phyloP scores from a whole-genome alignment of 2,797 vertebrate genomes.

The Manis crassicaudata region DNA sequence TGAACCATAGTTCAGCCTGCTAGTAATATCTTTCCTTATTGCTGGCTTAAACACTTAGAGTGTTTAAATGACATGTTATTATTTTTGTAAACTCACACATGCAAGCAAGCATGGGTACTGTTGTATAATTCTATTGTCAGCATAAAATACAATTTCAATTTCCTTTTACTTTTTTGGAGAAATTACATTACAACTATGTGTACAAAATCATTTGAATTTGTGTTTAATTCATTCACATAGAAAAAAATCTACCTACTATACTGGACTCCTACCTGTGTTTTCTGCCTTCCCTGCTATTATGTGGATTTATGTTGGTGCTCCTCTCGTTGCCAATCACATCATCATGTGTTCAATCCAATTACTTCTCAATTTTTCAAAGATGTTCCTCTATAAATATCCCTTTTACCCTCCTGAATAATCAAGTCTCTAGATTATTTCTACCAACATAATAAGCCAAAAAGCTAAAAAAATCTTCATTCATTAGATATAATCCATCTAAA shows the following conservation, averaged over 20 bases:
- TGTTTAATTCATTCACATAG: neutral
- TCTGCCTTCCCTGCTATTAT: neutral
- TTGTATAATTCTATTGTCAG: neutral
- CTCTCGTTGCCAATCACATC: neutral
- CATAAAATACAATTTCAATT: neutral
- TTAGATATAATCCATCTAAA: neutral
- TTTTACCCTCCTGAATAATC: neutral
- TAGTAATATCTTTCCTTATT: neutral
- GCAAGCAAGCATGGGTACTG: neutral
- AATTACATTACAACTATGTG: neutral
- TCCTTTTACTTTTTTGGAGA: neutral
- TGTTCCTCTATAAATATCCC: neutral
- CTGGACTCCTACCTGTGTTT: neutral
- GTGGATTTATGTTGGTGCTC: neutral
- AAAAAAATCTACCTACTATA: neutral
- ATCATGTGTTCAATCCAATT: neutral
- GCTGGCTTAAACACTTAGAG: neutral
- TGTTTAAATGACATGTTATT: neutral
- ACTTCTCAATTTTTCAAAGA: neutral
- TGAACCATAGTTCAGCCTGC: neutral
- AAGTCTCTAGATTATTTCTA: neutral
- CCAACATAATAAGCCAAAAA: neutral
- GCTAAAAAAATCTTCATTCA: neutral
- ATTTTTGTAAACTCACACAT: neutral
- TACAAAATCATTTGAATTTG: neutral